Evolutionary conservation across 2,797 vertebrate genomes (phyloP).

Genomic region (Sebastes iracundus): DNA sequence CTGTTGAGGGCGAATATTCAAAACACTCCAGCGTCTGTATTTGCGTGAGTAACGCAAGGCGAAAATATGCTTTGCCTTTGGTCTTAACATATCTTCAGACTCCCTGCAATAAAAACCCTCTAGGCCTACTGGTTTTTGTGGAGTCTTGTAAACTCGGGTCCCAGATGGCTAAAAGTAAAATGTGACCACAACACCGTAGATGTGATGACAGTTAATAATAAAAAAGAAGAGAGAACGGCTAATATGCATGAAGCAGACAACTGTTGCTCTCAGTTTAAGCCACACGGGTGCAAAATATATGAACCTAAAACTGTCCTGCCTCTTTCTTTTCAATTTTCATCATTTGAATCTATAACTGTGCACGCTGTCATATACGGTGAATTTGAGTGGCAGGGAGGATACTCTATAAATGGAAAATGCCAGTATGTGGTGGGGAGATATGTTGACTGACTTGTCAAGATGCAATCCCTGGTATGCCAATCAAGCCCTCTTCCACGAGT

Average conservation of each 20-base stretch:
- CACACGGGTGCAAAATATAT: background rate
- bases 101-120: background rate
- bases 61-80: background rate
- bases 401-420: constrained; percentile 48
- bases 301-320: background rate
- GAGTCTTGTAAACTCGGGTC: background rate
- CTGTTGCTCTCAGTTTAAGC: background rate
- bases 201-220: background rate
- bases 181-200: background rate
- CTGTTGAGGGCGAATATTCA: background rate
- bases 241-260: background rate
- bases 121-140: background rate
- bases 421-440: constrained; percentile 5
- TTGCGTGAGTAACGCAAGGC: background rate
- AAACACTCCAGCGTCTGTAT: background rate
- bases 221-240: background rate
- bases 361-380: constrained; percentile 12
- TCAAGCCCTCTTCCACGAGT: constrained; percentile 36
- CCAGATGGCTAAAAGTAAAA: constrained; percentile 9
- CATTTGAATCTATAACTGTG: background rate
- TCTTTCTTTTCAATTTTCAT: background rate
- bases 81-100: background rate
- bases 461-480: constrained; percentile 28
- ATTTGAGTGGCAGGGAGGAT: constrained; percentile 35
- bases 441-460: constrained; percentile 45